These are phyloP conservation scores for Trichopria drosophilae DNA, from an alignment of 2,888 invertebrate species.

Conservation along the genomic window DNA sequence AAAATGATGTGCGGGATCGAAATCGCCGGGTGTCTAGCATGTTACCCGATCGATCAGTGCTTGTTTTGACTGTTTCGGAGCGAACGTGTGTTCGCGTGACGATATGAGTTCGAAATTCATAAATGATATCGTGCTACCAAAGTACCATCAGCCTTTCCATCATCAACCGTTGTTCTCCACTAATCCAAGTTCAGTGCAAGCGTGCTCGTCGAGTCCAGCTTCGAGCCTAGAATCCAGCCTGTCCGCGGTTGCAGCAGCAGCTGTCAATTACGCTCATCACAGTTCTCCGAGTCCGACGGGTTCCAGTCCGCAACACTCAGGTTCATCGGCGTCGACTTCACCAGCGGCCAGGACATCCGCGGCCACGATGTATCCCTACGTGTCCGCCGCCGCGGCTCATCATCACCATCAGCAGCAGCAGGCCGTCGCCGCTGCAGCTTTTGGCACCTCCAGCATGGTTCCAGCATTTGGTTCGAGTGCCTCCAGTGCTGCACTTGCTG, in stretches of 20 bases:
- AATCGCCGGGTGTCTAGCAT: slow-evolving; percentile 60
- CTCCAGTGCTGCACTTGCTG: slow-evolving; percentile 62
- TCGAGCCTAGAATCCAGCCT: slow-evolving; percentile 13
- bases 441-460: slow-evolving; percentile 69
- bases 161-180: slow-evolving; percentile 69
- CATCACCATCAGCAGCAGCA: slow-evolving; percentile 74
- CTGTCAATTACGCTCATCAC: slow-evolving; percentile 64
- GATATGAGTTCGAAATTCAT: slow-evolving; percentile 94
- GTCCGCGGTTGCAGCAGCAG: slow-evolving; percentile 54
- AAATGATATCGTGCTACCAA: slow-evolving; percentile 97
- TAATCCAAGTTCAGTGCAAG: slow-evolving; percentile 74
- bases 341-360: slow-evolving; percentile 65
- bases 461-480: slow-evolving; percentile 65
- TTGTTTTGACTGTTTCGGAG: slow-evolving; percentile 44
- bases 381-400: slow-evolving; percentile 71
- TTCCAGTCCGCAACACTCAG: slow-evolving; percentile 71
- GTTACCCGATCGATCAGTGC: slow-evolving; percentile 41
- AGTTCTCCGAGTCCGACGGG: slow-evolving; percentile 67
- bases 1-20: slow-evolving; percentile 44
- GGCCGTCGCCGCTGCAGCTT: slow-evolving; percentile 66
- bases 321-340: slow-evolving; percentile 69
- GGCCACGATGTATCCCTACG: slow-evolving; percentile 87
- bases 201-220: slow-evolving; percentile 63
- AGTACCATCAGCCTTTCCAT: slow-evolving; percentile 83
- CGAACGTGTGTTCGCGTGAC: slow-evolving; percentile 36